phyloP scores from a whole-genome alignment of 2,113 vertebrate genomes.

The Misgurnus anguillicaudatus region DNA sequence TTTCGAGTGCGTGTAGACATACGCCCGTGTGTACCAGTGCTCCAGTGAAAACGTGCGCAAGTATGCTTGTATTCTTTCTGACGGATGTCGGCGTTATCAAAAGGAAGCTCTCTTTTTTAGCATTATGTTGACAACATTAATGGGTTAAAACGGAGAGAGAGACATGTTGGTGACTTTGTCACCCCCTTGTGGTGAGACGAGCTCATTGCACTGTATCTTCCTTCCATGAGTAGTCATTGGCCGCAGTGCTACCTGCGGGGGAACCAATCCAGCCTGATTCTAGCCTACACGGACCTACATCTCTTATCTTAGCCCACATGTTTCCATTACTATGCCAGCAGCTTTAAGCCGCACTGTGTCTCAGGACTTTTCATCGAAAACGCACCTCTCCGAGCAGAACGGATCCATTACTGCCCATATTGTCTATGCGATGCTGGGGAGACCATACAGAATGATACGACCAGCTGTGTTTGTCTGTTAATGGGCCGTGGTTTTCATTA shows the following conservation, averaged over 20 bases:
- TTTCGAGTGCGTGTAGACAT: conserved; percentile 29
- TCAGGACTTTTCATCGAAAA: conserved; percentile 77
- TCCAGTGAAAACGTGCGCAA: conserved; percentile 13
- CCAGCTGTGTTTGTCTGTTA: conserved; percentile 40
- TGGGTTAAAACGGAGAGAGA: conserved; percentile 32
- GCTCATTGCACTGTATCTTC: conserved; percentile 78
- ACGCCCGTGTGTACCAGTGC: conserved; percentile 24
- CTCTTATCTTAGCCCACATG: conserved; percentile 62
- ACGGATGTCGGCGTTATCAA: conserved; percentile 40
- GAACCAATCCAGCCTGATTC: conserved; percentile 78
- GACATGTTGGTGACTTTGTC: conserved; percentile 43
- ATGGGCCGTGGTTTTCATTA: conserved; percentile 44
- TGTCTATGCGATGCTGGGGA: conserved; percentile 24
- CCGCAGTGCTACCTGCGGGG: conserved; percentile 66
- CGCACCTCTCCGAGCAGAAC: conserved; percentile 52
- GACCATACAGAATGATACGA: conserved; percentile 29
- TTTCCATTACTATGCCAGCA: conserved; percentile 77
- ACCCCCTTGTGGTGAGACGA: conserved; percentile 63
- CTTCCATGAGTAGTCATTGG: conserved; percentile 72
- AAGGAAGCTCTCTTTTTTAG: conserved; percentile 40
- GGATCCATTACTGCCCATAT: conserved; percentile 36
- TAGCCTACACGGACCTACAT: conserved; percentile 73
- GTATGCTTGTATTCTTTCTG: conserved; percentile 43
- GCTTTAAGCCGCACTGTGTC: conserved; percentile 79
- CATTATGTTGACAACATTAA: conserved; percentile 10